Conservation (phyloP, 2,113 vertebrate genomes). For the Brachypodius melanocephalos region DNA sequence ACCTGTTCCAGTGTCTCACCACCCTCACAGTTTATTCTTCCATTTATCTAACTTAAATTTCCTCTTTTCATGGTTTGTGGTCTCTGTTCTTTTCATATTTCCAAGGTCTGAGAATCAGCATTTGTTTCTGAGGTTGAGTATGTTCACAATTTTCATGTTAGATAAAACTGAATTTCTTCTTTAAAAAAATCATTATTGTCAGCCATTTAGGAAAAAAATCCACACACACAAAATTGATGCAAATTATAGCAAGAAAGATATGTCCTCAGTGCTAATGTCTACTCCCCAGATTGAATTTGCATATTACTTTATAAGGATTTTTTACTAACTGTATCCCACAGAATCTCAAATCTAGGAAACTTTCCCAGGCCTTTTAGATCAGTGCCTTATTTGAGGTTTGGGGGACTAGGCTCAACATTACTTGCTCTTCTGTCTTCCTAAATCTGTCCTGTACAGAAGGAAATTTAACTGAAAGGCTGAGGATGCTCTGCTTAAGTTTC, state of each 20-base stretch:
- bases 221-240: rapidly evolving
- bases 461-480: not conserved
- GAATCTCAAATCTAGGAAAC: not conserved
- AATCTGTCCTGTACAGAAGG: not conserved
- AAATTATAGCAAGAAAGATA: not conserved
- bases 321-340: not conserved
- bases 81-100: not conserved
- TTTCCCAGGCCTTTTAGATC: not conserved
- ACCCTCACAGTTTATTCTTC: not conserved
- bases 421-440: not conserved
- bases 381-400: not conserved
- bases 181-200: not conserved
- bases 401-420: not conserved
- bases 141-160: not conserved
- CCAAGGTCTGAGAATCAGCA: not conserved
- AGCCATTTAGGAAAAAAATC: not conserved
- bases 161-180: not conserved
- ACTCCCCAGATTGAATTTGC: not conserved
- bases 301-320: not conserved
- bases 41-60: not conserved
- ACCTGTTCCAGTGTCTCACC: not conserved
- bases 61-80: not conserved
- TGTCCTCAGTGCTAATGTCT: not conserved
- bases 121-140: not conserved
- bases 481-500: not conserved